A percentile compares a stretch with the other conserved stretches of the same genome.
Evolutionary conservation across 2,113 vertebrate species (phyloP).

Genomic region (Heterochromis multidens): DNA sequence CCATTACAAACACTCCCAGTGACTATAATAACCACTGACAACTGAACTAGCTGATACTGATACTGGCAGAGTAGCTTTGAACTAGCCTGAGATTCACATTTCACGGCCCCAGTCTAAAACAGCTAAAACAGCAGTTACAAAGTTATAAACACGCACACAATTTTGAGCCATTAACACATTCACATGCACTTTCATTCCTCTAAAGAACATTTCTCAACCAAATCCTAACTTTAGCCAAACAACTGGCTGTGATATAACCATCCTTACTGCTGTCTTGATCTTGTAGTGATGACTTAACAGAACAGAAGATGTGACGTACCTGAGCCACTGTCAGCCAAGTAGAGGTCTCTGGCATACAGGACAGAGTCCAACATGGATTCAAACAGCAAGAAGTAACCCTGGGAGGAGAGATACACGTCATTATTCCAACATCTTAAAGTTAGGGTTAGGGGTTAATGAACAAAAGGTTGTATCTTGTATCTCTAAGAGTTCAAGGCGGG

Average conservation of each 20-base stretch:
- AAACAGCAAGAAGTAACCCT: constrained; percentile 98
- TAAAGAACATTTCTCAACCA: not conserved
- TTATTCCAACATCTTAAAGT: not conserved
- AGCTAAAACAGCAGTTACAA: not conserved
- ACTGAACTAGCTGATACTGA: not conserved
- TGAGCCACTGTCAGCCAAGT: constrained; percentile 85
- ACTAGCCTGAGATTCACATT: not conserved
- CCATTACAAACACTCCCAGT: not conserved
- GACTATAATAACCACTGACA: not conserved
- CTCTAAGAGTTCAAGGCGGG: not conserved
- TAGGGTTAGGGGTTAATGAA: not conserved
- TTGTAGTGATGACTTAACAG: not conserved
- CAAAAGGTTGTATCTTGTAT: not conserved
- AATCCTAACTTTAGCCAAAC: not conserved
- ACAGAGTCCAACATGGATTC: constrained; percentile 98
- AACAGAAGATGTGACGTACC: constrained; percentile 75
- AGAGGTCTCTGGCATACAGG: constrained; percentile 87
- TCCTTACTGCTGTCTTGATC: not conserved
- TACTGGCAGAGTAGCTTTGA: not conserved
- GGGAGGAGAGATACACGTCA: constrained; percentile 3
- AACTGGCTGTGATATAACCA: not conserved
- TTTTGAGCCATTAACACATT: not conserved
- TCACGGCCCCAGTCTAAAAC: not conserved
- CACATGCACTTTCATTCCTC: not conserved
- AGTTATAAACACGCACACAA: not conserved